phyloP scores from a whole-genome alignment of 1,140 invertebrate species.

The Neodiprion pinetum region DNA sequence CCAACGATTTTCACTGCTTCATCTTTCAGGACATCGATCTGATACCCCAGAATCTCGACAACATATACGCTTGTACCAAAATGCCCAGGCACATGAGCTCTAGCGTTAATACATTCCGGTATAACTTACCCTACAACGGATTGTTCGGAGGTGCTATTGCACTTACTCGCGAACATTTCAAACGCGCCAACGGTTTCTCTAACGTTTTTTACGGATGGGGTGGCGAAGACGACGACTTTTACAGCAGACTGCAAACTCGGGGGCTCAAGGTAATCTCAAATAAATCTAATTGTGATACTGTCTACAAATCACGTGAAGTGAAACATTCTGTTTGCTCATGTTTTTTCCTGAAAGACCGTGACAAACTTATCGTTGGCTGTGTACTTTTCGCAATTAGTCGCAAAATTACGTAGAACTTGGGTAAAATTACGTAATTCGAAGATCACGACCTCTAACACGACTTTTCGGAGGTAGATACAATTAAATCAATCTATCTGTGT shows the following conservation, averaged over 20 bases:
- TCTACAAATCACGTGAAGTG: slow-evolving; percentile 12
- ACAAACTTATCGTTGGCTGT: no score
- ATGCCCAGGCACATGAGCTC: slow-evolving; percentile 92
- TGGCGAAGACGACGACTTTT: slow-evolving; percentile 92
- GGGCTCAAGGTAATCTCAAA: slow-evolving; percentile 45
- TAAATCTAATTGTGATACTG: slow-evolving; percentile 22
- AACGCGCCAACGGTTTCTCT: slow-evolving; percentile 89
- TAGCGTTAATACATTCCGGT: slow-evolving; percentile 88
- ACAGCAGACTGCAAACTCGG: slow-evolving; percentile 57
- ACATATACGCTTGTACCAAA: slow-evolving; percentile 90
- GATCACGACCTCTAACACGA: no score
- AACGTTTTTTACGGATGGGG: slow-evolving; percentile 90
- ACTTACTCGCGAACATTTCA: slow-evolving; percentile 74
- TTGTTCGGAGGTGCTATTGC: slow-evolving; percentile 82
- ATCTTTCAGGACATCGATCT: slow-evolving; percentile 97
- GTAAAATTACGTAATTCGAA: no score
- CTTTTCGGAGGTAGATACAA: no score
- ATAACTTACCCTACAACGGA: slow-evolving; percentile 76
- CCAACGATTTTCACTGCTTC: slow-evolving; percentile 83
- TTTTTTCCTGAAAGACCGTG: no score
- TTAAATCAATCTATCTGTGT: neutral
- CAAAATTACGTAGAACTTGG: no score
- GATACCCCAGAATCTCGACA: slow-evolving; percentile 86
- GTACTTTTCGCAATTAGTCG: no score
- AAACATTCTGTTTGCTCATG: slow-evolving; percentile 8